phyloP scores from a whole-genome alignment of 1,140 invertebrate genomes.

The Fopius arisanus region DNA sequence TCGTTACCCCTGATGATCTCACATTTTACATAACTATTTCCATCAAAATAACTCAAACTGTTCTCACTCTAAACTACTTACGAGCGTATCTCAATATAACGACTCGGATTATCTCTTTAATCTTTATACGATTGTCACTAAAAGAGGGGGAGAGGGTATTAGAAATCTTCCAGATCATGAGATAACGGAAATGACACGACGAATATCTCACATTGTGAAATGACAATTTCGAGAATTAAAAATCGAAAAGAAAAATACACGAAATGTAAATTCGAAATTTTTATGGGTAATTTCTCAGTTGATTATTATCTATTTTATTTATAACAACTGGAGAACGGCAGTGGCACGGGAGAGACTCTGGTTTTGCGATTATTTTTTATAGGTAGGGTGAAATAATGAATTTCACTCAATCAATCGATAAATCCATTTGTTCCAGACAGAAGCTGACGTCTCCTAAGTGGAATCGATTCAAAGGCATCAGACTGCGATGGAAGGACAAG shows the following conservation, averaged over 20 bases:
- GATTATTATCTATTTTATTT: too few species aligned
- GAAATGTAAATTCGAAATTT: too few species aligned
- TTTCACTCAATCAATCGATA: background rate
- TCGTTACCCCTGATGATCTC: background rate
- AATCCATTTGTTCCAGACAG: conserved; percentile 78
- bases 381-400: background rate
- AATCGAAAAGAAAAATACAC: too few species aligned
- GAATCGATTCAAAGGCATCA: conserved; percentile 98
- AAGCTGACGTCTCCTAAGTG: conserved; percentile 99
- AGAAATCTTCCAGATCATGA: background rate
- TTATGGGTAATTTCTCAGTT: too few species aligned
- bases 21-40: background rate
- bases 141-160: background rate
- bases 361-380: background rate
- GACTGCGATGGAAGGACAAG: conserved; percentile 97
- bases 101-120: too few species aligned
- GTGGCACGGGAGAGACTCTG: too few species aligned
- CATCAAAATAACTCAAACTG: background rate
- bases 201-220: background rate
- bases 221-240: background rate
- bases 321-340: too few species aligned
- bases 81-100: background rate
- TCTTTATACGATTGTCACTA: background rate
- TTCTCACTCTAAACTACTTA: background rate
- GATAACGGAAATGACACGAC: background rate